Base-by-base conservation (phyloP, 2,113 vertebrate species). In the Lanius collurio region DNA sequence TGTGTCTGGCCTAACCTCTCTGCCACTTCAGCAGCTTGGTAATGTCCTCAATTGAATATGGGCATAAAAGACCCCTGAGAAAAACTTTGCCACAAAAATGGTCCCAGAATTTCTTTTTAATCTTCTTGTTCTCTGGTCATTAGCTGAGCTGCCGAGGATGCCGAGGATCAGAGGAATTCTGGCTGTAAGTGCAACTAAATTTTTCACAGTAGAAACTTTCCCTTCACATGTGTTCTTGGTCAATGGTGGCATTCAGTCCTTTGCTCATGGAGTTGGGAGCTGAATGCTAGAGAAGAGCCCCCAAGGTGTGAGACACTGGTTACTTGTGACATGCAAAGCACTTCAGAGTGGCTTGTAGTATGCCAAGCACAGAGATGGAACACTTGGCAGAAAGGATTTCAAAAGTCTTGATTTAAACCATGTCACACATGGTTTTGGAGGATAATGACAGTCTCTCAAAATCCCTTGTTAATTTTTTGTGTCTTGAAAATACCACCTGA, bases 221-320 rank as follows among this genome's bases (percentile, higher is more conserved):
- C 24, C 12, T 71, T 81, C 35, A 41, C 1, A 0, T 0, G 0
- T 8, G 4, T 47, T 95, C 17, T 57, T 76, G 65, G n/a, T n/a
- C 0, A 0, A 14, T 33, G 27, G 49, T 62, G 37, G 8, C 21
- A 28, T 75, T 74, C 35, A 44, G 14, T 37, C 17, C 23, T 74
- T 77, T 78, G 12, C 53, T n/a, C 4, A 2, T 10, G 20, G 28
- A 85, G 26, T 22, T 65, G 44, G 53, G 30, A 76, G 9, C 28
- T 67, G 33, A 9, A 26, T 1, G 13, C 44, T 23, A 42, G 37
- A 52, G 37, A 68, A 84, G 69, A 71, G 21, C 21, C 85, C 33
- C 31, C 0, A 12, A 7, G 13, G 8, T 93, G 44, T 73, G 57
- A 73, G 16, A 31, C 41, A 4, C 5, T 60, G 37, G 20, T 37